A percentile compares a stretch with the other conserved stretches of the same genome.
Conservation (phyloP, 2,113 vertebrate species). For the Ammodramus savannarum region DNA sequence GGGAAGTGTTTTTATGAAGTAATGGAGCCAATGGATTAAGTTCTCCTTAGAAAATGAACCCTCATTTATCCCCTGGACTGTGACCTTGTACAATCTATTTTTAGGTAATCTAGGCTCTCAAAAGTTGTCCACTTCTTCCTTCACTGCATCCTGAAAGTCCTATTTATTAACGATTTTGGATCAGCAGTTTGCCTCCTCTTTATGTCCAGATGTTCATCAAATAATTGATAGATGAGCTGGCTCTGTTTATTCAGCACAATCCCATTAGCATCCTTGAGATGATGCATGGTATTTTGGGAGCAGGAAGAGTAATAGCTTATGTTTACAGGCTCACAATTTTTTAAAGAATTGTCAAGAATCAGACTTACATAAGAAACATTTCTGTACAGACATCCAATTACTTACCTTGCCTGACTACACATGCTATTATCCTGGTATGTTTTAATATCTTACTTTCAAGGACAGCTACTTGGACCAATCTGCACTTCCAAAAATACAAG, state of each 20-base stretch:
- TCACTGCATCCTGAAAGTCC: background rate
- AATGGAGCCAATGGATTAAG: background rate
- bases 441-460: background rate
- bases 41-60: background rate
- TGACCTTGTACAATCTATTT: background rate
- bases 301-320: background rate
- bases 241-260: background rate
- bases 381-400: background rate
- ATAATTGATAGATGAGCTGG: background rate
- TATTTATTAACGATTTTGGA: background rate
- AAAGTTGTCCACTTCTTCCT: background rate
- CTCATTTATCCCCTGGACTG: background rate
- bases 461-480: background rate
- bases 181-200: background rate
- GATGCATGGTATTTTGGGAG: background rate
- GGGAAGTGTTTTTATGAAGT: background rate
- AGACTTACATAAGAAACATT: background rate
- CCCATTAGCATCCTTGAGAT: background rate
- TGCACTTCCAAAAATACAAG: background rate
- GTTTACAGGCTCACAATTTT: background rate
- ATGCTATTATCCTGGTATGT: background rate
- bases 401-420: background rate
- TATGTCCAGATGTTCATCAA: slow-evolving; percentile 9
- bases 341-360: background rate
- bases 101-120: background rate